Conservation (phyloP, 2,888 invertebrate species). For the Chrysotoxum bicinctum region DNA sequence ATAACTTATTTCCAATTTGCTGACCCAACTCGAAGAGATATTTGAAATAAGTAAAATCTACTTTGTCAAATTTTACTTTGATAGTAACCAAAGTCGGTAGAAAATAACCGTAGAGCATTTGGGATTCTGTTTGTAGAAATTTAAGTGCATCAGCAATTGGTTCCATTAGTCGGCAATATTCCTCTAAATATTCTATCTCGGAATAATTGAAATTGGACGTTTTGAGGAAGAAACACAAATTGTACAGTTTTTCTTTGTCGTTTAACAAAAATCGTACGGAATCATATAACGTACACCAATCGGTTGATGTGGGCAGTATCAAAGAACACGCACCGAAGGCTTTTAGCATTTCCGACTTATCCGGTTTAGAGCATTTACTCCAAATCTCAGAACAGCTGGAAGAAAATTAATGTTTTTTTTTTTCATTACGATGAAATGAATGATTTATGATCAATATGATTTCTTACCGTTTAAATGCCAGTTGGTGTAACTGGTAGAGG, state of each 20-base stretch:
- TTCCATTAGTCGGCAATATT: conserved; percentile 54
- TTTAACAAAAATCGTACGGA: conserved; percentile 39
- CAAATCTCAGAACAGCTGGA: conserved; percentile 3
- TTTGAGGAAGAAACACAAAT: conserved; percentile 30
- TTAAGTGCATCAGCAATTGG: conserved; percentile 61
- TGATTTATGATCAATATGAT: no score
- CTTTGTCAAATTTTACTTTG: conserved; percentile 47
- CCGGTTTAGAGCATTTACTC: not conserved
- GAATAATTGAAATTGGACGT: not conserved
- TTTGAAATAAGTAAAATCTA: conserved; percentile 18
- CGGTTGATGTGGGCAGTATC: conserved; percentile 11
- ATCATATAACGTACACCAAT: conserved; percentile 25
- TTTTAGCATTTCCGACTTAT: not conserved
- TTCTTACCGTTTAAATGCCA: not conserved
- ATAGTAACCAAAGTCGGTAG: conserved; percentile 63
- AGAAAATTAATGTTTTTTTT: not conserved
- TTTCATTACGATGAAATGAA: no score
- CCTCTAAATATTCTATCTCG: conserved; percentile 57
- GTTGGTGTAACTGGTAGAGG: not conserved
- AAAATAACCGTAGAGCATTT: conserved; percentile 64
- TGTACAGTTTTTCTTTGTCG: conserved; percentile 44
- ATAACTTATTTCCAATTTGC: conserved; percentile 32
- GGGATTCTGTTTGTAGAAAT: conserved; percentile 53
- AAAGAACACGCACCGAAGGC: not conserved
- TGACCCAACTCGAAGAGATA: conserved; percentile 9